Evolutionary conservation across 2,797 vertebrate genomes (phyloP), one percentile per base, ranked within the genome.

Genomic region (Poeciliopsis paucimaculata): DNA sequence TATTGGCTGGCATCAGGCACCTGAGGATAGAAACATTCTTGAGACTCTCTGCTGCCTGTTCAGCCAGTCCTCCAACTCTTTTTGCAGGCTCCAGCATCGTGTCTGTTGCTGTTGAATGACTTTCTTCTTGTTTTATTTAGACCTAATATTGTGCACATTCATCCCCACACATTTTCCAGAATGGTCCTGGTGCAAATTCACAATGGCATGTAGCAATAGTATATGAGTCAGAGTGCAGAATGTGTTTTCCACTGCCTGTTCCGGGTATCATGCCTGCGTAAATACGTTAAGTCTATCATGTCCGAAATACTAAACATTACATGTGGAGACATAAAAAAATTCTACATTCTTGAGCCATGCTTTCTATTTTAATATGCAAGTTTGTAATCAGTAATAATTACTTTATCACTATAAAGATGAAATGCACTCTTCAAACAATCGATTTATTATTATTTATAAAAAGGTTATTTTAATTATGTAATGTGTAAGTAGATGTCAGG

Each of bases 1-100:
- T 57, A 57, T 57, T 57, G 55, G 12, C 55, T 57, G 55, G n/a
- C 55, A n/a, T 57, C n/a, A 57, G 55, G n/a, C 55, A 57, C 55
- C 26, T 13, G 26, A n/a, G 55, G 4, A 57, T 2, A 57, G n/a
- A 57, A 28, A 57, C 55, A 57, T 57, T 28, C n/a, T 57, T 53
- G 51, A 53, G 23, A 8, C 7, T 53, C 49, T 20, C 51, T 23
- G 23, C 2, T 26, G 51, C 23, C 55, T 57, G 55, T 13, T 57
- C 55, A 57, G 10, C 55, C 3, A 11, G 11, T 5, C 55, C 55
- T 57, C 26, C 26, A 57, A 57, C 55, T 55, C 26, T 57, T 28
- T 57, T 15, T 57, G 26, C n/a, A 57, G 55, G 26, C n/a, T n/a
- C 55, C 26, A 57, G 55, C 55, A 28, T 28, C 6, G 10, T 57